Percentiles rank a stretch among this genome's conserved stretches.
These are phyloP conservation scores for Sarotherodon lohbergeri DNA, from an alignment of 2,113 vertebrate genomes.

Conservation along the genomic window DNA sequence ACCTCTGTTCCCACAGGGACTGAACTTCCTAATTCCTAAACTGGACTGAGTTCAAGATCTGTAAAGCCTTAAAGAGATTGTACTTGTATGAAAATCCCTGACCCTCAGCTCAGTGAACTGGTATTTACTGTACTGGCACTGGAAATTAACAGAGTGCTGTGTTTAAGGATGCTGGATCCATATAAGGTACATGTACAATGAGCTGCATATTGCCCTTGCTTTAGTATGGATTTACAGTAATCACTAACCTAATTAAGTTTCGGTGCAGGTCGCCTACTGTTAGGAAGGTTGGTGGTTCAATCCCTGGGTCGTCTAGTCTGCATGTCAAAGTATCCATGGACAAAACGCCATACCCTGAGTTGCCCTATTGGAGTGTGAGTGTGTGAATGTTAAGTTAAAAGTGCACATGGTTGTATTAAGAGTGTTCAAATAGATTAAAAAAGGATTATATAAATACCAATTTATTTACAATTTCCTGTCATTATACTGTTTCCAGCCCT, in stretches of 20 bases:
- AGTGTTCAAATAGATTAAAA: background rate
- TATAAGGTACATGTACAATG: slow-evolving; percentile 79
- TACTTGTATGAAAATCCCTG: slow-evolving; percentile 23
- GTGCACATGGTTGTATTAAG: background rate
- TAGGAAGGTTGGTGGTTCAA: background rate
- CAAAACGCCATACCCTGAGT: background rate
- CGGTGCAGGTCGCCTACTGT: background rate
- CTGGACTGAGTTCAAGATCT: slow-evolving; percentile 86
- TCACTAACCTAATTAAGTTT: background rate
- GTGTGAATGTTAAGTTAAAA: background rate
- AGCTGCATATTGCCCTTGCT: background rate
- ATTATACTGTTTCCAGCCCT: background rate
- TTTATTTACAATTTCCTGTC: background rate
- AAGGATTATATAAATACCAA: background rate
- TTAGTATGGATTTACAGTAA: background rate
- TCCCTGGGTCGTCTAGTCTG: background rate
- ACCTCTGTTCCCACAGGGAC: slow-evolving; percentile 65
- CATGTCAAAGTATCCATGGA: background rate
- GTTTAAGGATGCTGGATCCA: slow-evolving; percentile 87
- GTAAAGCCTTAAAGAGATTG: slow-evolving; percentile 94
- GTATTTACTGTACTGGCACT: slow-evolving; percentile 56
- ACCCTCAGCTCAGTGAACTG: background rate
- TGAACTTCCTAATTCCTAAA: slow-evolving; percentile 90
- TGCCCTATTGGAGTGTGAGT: background rate
- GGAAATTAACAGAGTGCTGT: slow-evolving; percentile 91